phyloP scores from a whole-genome alignment of 2,113 vertebrate genomes.

The Limnothrissa miodon region DNA sequence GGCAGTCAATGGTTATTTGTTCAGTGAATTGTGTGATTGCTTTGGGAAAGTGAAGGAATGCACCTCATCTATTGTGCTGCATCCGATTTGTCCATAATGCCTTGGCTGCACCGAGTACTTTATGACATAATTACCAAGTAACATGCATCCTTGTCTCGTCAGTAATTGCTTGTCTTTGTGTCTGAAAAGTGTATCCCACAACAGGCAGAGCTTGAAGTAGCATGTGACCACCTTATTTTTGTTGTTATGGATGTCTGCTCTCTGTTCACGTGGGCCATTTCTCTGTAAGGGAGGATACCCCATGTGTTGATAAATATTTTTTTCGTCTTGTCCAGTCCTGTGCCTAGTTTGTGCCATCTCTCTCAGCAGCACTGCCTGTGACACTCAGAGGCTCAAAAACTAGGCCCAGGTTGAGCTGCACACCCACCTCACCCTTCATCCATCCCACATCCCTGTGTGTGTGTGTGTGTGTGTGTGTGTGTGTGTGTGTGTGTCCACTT shows the following conservation, averaged over 20 bases:
- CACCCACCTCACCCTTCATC: background rate
- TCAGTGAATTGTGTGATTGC: background rate
- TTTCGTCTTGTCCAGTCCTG: conserved; percentile 61
- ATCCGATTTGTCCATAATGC: background rate
- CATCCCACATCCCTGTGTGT: background rate
- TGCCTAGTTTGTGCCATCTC: conserved; percentile 62
- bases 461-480: background rate
- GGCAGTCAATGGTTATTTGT: too few relatives aligned
- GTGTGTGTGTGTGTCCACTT: background rate
- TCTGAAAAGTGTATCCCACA: background rate
- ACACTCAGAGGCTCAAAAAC: conserved; percentile 51
- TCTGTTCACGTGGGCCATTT: background rate
- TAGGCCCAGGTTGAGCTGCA: conserved; percentile 10
- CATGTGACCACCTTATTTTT: background rate
- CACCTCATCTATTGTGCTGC: background rate
- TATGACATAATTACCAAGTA: background rate
- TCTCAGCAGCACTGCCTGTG: conserved; percentile 63
- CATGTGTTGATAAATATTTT: background rate
- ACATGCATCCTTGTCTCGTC: background rate
- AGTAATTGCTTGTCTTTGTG: background rate
- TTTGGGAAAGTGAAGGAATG: background rate
- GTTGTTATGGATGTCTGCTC: background rate
- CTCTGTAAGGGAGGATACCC: background rate
- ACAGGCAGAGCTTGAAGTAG: background rate
- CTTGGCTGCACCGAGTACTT: background rate